Evolutionary conservation across 2,888 invertebrate species (phyloP).

Genomic region (Drosophila eohydei): DNA sequence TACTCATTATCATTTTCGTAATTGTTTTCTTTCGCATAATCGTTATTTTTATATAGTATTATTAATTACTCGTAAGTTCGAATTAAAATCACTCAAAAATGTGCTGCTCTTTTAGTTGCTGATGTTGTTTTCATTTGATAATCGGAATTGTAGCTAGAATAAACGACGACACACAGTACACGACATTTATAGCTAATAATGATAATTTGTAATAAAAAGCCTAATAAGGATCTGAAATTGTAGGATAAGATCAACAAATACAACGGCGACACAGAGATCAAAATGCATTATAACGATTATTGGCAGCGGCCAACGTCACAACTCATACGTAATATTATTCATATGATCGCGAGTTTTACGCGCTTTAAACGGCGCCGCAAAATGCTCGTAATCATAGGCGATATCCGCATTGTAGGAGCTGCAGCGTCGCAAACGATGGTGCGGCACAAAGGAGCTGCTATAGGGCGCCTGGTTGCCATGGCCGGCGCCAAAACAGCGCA

Average conservation of each 20-base stretch:
- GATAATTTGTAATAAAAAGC: slow-evolving; percentile 67
- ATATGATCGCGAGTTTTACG: slow-evolving; percentile 84
- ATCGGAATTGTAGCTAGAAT: slow-evolving; percentile 47
- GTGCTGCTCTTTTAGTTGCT: slow-evolving; percentile 50
- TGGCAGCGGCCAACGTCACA: slow-evolving; percentile 83
- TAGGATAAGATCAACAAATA: slow-evolving; percentile 56
- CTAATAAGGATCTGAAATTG: slow-evolving; percentile 62
- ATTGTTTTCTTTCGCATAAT: slow-evolving; percentile 40
- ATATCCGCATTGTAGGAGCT: slow-evolving; percentile 80
- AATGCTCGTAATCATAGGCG: slow-evolving; percentile 81
- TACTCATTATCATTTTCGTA: slow-evolving; percentile 31
- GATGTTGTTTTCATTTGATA: slow-evolving; percentile 44
- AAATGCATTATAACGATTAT: slow-evolving; percentile 48
- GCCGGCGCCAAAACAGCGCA: slow-evolving; percentile 84
- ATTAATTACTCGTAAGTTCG: slow-evolving; percentile 56
- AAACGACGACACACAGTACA: slow-evolving; percentile 62
- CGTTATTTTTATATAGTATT: slow-evolving; percentile 23
- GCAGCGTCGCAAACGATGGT: slow-evolving; percentile 78
- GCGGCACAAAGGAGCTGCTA: slow-evolving; percentile 80
- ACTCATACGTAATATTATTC: slow-evolving; percentile 84
- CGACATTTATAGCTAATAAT: slow-evolving; percentile 68
- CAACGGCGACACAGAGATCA: slow-evolving; percentile 75
- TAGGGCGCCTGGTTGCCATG: slow-evolving; percentile 74
- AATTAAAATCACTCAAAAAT: slow-evolving; percentile 76
- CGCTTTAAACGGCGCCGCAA: slow-evolving; percentile 83